Base-by-base conservation (phyloP, 2,797 vertebrate species). In the Aplochiton taeniatus region DNA sequence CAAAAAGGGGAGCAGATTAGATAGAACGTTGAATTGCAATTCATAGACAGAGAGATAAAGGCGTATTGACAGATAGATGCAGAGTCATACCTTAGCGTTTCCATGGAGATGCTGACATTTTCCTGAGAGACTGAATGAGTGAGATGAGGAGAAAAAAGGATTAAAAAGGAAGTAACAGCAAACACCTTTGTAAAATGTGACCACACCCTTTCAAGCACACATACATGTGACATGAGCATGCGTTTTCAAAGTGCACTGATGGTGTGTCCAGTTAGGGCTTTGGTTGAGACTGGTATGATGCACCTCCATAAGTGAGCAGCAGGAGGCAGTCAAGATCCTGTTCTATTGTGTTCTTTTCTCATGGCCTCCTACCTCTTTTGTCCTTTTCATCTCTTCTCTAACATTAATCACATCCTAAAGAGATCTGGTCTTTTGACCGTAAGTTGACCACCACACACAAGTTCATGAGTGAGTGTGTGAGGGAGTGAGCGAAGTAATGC, bases 21-120 rank as follows among this genome's bases (percentile, higher is more conserved):
- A 20, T 8, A 53, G 51, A 53, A 31, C 6, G 31, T 31, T 31
- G 31, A 6, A 31, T 31, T 31, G 31, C 31, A 31, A 31, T 31
- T 31, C 31, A 31, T 16, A 53, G 51, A 20, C 14, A 53, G 51
- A 53, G 16, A 53, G 51, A 53, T 17, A 53, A 17, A 18, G 31
- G 31, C 16, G 19, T 10, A 19, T 18, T 17, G n/a, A 11, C n/a
- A 53, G 51, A 17, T 18, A 53, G 51, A 54, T 17, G 18, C 47
- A 20, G 16, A 61, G 47, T 31, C 60, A 61, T 50, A 43, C 7
- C 31, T 51, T 50, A 16, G 31, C 10, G 60, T 61, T 61, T 14
- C 48, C 48, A 61, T 61, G 60, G 48, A 51, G 31, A 61, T 51
- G 47, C 50, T 61, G 20, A n/a, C 41, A 51, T 43, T 14, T 61